phyloP scores from a whole-genome alignment of 2,888 invertebrate species.

The Phorcus lineatus region DNA sequence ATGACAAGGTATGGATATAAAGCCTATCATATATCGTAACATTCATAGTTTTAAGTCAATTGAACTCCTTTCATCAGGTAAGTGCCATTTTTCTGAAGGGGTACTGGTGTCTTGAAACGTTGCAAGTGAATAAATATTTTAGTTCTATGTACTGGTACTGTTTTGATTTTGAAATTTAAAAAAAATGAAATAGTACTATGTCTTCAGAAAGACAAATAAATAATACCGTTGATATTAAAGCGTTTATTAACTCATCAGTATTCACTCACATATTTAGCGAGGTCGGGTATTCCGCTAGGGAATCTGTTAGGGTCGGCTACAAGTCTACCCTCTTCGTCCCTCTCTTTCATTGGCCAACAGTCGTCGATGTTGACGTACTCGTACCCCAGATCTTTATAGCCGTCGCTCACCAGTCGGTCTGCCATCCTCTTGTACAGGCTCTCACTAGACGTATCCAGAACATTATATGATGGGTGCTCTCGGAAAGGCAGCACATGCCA shows the following conservation, averaged over 20 bases:
- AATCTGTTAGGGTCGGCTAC: conserved; percentile 91
- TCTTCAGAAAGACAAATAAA: too few relatives aligned
- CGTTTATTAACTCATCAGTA: not conserved
- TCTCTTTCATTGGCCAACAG: conserved; percentile 92
- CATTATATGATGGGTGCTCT: not conserved
- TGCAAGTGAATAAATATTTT: too few relatives aligned
- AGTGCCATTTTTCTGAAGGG: too few relatives aligned
- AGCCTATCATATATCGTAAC: too few relatives aligned
- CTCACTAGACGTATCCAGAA: conserved; percentile 78
- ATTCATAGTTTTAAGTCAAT: too few relatives aligned
- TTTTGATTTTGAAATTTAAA: too few relatives aligned
- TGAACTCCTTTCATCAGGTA: too few relatives aligned
- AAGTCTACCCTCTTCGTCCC: conserved; percentile 84
- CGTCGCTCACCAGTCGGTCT: conserved; percentile 82
- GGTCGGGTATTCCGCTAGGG: conserved; percentile 91
- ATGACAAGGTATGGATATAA: too few relatives aligned
- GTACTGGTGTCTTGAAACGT: too few relatives aligned
- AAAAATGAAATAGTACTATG: too few relatives aligned
- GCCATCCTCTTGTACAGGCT: conserved; percentile 75
- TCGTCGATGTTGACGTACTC: conserved; percentile 83
- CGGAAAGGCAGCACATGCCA: too few relatives aligned
- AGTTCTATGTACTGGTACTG: too few relatives aligned
- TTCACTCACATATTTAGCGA: conserved; percentile 91
- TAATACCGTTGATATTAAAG: not conserved
- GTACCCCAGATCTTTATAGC: conserved; percentile 91